phyloP scores from a whole-genome alignment of 2,888 invertebrate genomes.

The Coleophora flavipennella region DNA sequence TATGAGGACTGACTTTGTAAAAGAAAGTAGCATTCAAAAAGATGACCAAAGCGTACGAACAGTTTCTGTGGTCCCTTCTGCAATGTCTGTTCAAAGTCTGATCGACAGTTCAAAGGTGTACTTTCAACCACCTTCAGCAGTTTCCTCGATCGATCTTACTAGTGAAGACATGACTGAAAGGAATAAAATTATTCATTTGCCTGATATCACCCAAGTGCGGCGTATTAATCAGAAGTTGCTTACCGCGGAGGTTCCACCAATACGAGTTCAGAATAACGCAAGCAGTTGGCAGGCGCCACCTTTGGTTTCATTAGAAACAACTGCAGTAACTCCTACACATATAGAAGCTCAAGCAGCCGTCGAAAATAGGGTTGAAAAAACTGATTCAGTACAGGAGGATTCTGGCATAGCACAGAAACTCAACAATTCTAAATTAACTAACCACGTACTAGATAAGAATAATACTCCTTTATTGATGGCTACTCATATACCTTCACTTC shows the following conservation, averaged over 20 bases:
- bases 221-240: constrained; percentile 45
- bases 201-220: constrained; percentile 42
- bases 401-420: too few species aligned
- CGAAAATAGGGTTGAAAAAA: too few species aligned
- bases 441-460: too few species aligned
- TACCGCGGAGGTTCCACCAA: constrained; percentile 49
- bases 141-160: background rate
- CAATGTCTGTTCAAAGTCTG: constrained; percentile 36
- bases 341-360: too few species aligned
- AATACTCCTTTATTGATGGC: too few species aligned
- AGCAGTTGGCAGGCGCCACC: too few species aligned
- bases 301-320: too few species aligned
- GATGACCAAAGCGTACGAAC: constrained; percentile 10
- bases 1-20: background rate
- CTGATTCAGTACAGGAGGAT: too few species aligned
- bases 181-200: constrained; percentile 41
- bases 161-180: constrained; percentile 22
- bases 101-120: constrained; percentile 21
- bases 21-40: constrained; percentile 2
- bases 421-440: too few species aligned
- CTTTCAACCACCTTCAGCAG: constrained; percentile 7
- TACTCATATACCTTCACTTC: too few species aligned
- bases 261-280: constrained; percentile 10
- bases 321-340: too few species aligned
- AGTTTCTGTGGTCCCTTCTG: constrained; percentile 31